A percentile compares a stretch with the other conserved stretches of the same genome.
phyloP scores from a whole-genome alignment of 2,113 vertebrate species.

The Cinclus cinclus region DNA sequence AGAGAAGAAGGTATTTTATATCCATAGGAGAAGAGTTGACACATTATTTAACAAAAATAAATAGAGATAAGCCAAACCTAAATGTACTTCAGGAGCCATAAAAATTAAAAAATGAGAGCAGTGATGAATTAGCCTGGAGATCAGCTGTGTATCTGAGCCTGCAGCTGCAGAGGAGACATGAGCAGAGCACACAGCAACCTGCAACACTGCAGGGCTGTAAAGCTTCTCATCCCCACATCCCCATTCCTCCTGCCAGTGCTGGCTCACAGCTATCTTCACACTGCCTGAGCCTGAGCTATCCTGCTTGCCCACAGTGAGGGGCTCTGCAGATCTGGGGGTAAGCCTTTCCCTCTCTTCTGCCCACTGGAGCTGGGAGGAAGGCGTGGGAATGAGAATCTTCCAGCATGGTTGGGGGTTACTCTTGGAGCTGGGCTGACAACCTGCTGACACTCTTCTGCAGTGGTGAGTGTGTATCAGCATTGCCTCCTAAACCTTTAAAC shows the following conservation, averaged over 20 bases:
- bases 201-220: background rate
- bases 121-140: background rate
- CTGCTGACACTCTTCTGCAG: background rate
- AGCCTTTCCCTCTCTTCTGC: background rate
- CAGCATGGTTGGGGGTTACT: background rate
- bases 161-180: fast-evolving
- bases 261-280: background rate
- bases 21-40: background rate
- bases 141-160: background rate
- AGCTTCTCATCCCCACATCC: fast-evolving
- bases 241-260: background rate
- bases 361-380: background rate
- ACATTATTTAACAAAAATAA: background rate
- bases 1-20: background rate
- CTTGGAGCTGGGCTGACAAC: background rate
- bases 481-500: background rate
- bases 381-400: fast-evolving
- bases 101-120: background rate
- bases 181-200: background rate
- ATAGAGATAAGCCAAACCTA: background rate
- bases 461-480: background rate
- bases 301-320: fast-evolving
- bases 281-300: background rate
- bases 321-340: background rate
- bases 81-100: background rate